Base-by-base conservation (phyloP, 2,888 invertebrate genomes). In the Trilocha varians region DNA sequence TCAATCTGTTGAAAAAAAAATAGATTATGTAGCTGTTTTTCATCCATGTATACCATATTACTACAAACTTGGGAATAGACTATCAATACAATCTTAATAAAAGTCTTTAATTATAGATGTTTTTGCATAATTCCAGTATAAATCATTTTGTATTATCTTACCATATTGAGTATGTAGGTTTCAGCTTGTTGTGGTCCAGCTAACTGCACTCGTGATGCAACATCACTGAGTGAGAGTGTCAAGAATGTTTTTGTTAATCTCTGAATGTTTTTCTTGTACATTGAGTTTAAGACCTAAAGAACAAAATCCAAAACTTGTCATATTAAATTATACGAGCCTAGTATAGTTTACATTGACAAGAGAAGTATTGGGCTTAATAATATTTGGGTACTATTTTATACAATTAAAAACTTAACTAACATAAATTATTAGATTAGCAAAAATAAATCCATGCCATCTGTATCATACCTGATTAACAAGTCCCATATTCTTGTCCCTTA, bases 181-280 rank as follows among this genome's bases (percentile, higher is more conserved):
- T 99, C 98, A 6, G 98, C 98, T 68, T 97, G 96, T 14, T 89
- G 88, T 1, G 96, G 94, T 34, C 93, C 92, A 16, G 92, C 79
- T 44, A 98, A 86, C 62, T 95, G 94, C 34, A 97, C 97, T 62
- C 98, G 88, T 59, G 94, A 92, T 0, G 96, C 96, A 44, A 97
- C 95, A 83, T 97, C 97, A 40, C 91, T 89, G 53, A 97, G 79
- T 34, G 96, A 96, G 40, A 97, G 83, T 0, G 97, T 97, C 55
- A 97, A 84, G 77, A 97, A 97, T 16, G 97, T 97, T 79, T 97
- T 97, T 16, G 98, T 98, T 51, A 99, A 87, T 70, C 97, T 90
- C 79, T 98, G 97, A 58, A 99, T 99, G 78, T 97, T 98, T 75
- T 97, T 96, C 82, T 97, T 97, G 74, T 96, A 96, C 75, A 97